Evolutionary conservation across 2,113 vertebrate species (phyloP).

Genomic region (Embiotoca jacksoni): DNA sequence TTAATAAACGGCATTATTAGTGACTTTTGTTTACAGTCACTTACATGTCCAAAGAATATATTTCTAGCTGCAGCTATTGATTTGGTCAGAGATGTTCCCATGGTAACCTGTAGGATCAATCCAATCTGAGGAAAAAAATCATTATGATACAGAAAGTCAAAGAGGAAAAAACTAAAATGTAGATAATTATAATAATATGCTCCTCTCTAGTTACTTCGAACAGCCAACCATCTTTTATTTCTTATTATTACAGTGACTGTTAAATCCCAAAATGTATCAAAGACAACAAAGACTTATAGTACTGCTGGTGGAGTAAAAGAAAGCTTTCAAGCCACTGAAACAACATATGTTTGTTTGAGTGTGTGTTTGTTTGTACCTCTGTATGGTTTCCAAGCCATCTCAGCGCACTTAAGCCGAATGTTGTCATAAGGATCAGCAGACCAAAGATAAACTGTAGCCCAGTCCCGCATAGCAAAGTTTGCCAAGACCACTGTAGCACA

Average conservation of each 20-base stretch:
- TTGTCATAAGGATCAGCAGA: conserved; percentile 87
- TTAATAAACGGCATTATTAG: background rate
- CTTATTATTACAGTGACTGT: no score
- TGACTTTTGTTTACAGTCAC: conserved; percentile 3
- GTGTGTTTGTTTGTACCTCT: conserved; percentile 79
- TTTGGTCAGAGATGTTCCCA: conserved; percentile 89
- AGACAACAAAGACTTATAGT: background rate
- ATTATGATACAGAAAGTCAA: background rate
- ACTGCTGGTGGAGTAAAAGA: background rate
- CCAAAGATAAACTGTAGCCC: conserved; percentile 89
- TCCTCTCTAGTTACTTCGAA: background rate
- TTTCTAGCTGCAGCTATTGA: conserved; percentile 91
- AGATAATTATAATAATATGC: background rate
- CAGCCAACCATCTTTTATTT: background rate
- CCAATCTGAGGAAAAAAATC: conserved; percentile 83
- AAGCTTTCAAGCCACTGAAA: background rate
- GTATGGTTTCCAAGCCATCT: conserved; percentile 87
- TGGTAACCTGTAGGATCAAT: conserved; percentile 88
- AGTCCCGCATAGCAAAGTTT: conserved; percentile 86
- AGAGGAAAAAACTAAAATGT: conserved; percentile 11
- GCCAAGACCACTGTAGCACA: conserved; percentile 86
- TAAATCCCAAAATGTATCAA: background rate
- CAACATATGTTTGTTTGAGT: background rate
- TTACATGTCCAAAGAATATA: conserved; percentile 91
- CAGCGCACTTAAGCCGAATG: conserved; percentile 82